Evolutionary conservation across 2,888 invertebrate genomes (phyloP).

Genomic region (Catocala sponsa): DNA sequence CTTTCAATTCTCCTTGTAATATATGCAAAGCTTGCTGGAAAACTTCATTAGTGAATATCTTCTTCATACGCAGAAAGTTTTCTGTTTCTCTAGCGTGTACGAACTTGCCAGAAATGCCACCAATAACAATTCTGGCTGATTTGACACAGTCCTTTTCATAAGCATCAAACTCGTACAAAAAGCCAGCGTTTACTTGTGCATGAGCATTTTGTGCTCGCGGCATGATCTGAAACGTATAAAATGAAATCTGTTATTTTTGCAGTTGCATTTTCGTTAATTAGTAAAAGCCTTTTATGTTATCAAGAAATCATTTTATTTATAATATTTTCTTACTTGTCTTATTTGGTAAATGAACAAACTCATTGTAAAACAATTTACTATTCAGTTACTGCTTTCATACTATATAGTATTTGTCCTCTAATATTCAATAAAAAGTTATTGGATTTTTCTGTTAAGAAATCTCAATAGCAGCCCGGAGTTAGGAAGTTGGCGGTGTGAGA

Average conservation of each 20-base stretch:
- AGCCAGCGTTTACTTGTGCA: constrained; percentile 92
- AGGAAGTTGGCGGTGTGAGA: no score
- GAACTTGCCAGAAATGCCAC: constrained; percentile 85
- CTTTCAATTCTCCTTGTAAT: constrained; percentile 84
- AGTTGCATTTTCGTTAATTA: no score
- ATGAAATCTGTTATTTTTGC: background rate
- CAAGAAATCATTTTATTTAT: no score
- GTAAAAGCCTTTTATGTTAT: no score
- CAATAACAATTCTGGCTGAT: constrained; percentile 89
- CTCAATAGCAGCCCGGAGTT: no score
- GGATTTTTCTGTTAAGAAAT: no score
- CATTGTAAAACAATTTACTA: no score
- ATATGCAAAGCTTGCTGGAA: constrained; percentile 85
- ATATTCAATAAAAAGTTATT: no score
- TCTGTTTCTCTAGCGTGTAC: constrained; percentile 89
- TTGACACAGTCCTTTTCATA: constrained; percentile 58
- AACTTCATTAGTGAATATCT: constrained; percentile 78
- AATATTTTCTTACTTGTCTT: no score
- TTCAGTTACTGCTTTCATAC: no score
- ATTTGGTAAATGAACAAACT: no score
- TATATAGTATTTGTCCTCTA: no score
- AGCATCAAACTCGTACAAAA: constrained; percentile 87
- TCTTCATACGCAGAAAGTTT: constrained; percentile 67
- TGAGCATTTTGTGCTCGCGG: constrained; percentile 92
- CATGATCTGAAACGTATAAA: constrained; percentile 88